Base-by-base conservation (phyloP, 1,140 invertebrate genomes). In the Papilio polytes region DNA sequence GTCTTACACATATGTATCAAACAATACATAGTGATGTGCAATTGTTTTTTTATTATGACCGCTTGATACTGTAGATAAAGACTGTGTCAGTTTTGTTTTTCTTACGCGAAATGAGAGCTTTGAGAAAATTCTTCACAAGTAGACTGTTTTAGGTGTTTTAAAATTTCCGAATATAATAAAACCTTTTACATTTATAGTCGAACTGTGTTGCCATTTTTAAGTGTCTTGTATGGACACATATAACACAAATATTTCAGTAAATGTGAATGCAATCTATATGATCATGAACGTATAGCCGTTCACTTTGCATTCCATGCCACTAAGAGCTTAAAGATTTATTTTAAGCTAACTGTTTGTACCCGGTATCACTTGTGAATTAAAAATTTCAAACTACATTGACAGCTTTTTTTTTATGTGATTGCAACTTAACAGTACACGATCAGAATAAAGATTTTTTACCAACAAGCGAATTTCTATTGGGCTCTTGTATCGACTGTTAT, bases 241-340 rank as follows among this genome's bases (percentile, higher is more conserved):
- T 63, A 22, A 31, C 20, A 56, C 4, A 63, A 26, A 18, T 70
- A 70, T 31, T 70, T 70, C 26, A 31, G 15, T 31, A 70, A 70
- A 31, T 31, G 3, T 8, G 12, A 15, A 70, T 12, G 13, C 63
- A 70, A 36, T 70, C 13, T 70, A 36, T 26, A 70, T 70, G 63
- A 70, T 15, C 22, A 26, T 63, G 26, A 63, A 63, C 13, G 12
- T 31, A 13, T 12, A 13, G 63, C 22, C 63, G 63, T 70, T 70
- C 63, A 70, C 63, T 70, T 70, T 31, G 63, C 63, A 70, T 70
- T 70, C 63, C 63, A 70, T 70, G 15, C 13, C 63, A 66, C 22
- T 31, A 26, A 31, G 22, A 70, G 63, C 22, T 36, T 70, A 18
- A 31, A 31, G 26, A 70, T 70, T 70, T 70, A 70, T 70, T 70